phyloP scores from a whole-genome alignment of 1,140 invertebrate species.

The Eupristina koningsbergeri region DNA sequence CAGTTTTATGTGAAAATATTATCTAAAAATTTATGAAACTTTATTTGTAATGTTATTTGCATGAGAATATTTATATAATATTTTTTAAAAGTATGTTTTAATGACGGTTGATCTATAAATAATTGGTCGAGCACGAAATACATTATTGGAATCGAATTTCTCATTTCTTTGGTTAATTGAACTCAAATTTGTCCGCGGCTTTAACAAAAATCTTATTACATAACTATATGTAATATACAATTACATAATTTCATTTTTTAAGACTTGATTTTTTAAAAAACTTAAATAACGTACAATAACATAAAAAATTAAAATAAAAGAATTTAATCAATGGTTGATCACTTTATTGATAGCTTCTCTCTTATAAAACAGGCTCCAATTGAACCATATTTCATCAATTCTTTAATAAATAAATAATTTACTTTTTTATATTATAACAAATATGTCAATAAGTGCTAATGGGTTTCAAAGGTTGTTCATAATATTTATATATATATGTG shows the following conservation, averaged over 20 bases:
- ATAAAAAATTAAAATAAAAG: not conserved
- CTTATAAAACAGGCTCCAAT: not conserved
- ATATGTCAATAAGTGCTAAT: not conserved
- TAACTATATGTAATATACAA: not conserved
- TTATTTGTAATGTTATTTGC: not conserved
- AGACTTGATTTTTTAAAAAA: not conserved
- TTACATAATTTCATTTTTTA: not conserved
- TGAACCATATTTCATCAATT: not conserved
- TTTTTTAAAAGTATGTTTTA: not conserved
- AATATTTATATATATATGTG: not conserved
- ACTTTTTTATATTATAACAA: not conserved
- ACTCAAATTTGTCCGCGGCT: not conserved
- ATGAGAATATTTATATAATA: not conserved
- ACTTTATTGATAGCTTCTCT: not conserved
- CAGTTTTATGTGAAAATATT: not conserved
- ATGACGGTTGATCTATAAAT: not conserved
- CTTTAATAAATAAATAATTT: not conserved
- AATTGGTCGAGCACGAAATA: not conserved
- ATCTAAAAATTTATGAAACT: not conserved
- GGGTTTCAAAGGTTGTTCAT: not conserved
- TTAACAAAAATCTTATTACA: not conserved
- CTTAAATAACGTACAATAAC: not conserved
- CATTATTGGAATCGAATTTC: not conserved
- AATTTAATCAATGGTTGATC: not conserved
- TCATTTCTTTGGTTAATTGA: not conserved